Percentiles rank a stretch among this genome's conserved stretches.
phyloP scores from a whole-genome alignment of 2,888 invertebrate genomes.

The Eurytoma californica region DNA sequence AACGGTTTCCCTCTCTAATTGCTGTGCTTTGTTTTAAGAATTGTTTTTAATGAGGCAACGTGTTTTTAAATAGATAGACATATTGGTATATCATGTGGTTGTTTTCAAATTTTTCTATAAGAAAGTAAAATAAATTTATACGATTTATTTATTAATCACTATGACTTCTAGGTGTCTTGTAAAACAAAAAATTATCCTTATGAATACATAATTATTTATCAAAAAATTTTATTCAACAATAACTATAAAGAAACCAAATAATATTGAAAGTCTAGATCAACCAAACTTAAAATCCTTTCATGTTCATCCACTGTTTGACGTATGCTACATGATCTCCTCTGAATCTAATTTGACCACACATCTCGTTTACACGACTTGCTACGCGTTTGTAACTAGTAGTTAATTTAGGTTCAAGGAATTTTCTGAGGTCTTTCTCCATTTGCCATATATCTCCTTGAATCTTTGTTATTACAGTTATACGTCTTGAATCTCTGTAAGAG shows the following conservation, averaged over 20 bases:
- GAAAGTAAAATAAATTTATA: slow-evolving; percentile 48
- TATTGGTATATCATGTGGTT: slow-evolving; percentile 39
- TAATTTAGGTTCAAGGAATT: slow-evolving; percentile 76
- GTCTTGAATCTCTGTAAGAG: slow-evolving; percentile 79
- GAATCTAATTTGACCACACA: slow-evolving; percentile 81
- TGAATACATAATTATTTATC: slow-evolving; percentile 46
- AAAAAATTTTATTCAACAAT: slow-evolving; percentile 43
- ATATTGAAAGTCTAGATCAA: slow-evolving; percentile 11
- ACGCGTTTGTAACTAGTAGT: slow-evolving; percentile 73
- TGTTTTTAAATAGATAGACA: slow-evolving; percentile 47
- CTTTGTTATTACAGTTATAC: slow-evolving; percentile 81
- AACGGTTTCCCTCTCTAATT: slow-evolving; percentile 43
- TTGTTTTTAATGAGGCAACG: slow-evolving; percentile 19
- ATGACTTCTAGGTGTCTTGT: slow-evolving; percentile 30
- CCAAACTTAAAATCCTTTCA: slow-evolving; percentile 83
- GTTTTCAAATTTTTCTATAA: slow-evolving; percentile 46
- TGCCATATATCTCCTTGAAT: slow-evolving; percentile 92
- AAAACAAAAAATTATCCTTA: slow-evolving; percentile 29
- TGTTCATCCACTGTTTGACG: slow-evolving; percentile 82
- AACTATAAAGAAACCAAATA: slow-evolving; percentile 25
- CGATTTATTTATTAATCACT: slow-evolving; percentile 47
- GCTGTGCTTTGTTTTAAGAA: slow-evolving; percentile 39
- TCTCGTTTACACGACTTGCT: slow-evolving; percentile 85
- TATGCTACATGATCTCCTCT: slow-evolving; percentile 86
- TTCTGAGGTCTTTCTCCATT: slow-evolving; percentile 82